Evolutionary conservation across 37 sponge, comb jelly and placozoan species (phyloP), one percentile per base, ranked within the genome.

Genomic region (Hormiphora californensis): DNA sequence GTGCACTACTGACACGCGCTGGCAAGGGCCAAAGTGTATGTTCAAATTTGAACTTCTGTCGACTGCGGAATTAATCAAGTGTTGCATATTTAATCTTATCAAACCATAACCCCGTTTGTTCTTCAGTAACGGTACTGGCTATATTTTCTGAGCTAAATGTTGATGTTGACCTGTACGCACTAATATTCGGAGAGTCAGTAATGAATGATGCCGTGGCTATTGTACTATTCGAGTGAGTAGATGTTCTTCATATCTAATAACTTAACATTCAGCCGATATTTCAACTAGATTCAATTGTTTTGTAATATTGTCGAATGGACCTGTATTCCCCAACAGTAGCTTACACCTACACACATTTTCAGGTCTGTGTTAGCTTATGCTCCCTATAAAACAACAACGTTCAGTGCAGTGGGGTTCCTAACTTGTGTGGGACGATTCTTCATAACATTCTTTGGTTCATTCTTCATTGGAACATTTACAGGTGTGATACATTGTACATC

Each of bases 151-250:
- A 97, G 81, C 90, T 97, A 0, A 93, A 92, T 69, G 98, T 93
- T 35, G 98, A 97, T 68, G 88, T 86, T 41, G 94, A 97, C 46
- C 63, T 97, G 33, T 97, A 91, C 65, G 94, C 94, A 11, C 91
- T 97, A 0, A 92, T 94, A 41, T 97, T 97, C 90, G 98, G 98
- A n/a, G 98, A 97, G 89, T 94, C 94, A 89, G 98, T 97, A 9
- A 93, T 97, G 93, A 97, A 97, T 43, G 98, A 97, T 86, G 98
- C 98, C 54, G 98, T 97, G 19, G 98, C 98, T 22, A 92, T 97
- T 87, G 98, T 97, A 4, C 87, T 97, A 1, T 90, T 67, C 57
- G 62, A 54, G 87, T 89, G 30, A 87, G 86, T 86, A 23, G 31
- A 3, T 73, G 63, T 15, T 28, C 8, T 22, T 62, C 15, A 21